These are phyloP conservation scores for Sapajus apella DNA, from an alignment of 2,113 vertebrate genomes.

Conservation along the genomic window DNA sequence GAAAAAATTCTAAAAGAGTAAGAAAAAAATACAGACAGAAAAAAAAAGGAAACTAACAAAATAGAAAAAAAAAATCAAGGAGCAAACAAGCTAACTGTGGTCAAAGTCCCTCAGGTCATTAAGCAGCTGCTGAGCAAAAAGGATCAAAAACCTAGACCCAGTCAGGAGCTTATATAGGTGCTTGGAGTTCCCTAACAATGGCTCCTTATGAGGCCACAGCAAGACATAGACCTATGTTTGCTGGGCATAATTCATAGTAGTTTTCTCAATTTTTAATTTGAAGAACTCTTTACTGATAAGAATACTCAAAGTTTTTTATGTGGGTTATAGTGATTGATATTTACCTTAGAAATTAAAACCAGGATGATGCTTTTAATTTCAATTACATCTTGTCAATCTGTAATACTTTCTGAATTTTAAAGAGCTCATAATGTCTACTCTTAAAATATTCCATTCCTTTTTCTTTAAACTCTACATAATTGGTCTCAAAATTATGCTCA, in stretches of 20 bases:
- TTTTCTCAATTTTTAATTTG: not conserved
- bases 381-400: not conserved
- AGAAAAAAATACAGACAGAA: not conserved
- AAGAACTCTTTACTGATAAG: not conserved
- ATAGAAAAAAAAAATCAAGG: not conserved
- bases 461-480: not conserved
- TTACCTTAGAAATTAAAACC: not conserved
- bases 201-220: not conserved
- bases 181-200: not conserved
- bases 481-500: not conserved
- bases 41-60: not conserved
- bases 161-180: not conserved
- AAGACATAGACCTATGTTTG: not conserved
- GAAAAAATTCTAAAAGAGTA: not conserved
- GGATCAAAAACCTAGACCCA: not conserved
- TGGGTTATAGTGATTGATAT: not conserved
- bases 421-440: not conserved
- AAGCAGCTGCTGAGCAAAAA: not conserved
- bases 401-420: not conserved
- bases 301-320: not conserved
- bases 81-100: not conserved
- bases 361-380: not conserved
- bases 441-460: not conserved
- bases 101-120: not conserved
- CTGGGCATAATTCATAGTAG: not conserved